These are phyloP conservation scores for Heliothis virescens DNA, from an alignment of 1,140 invertebrate species.

Conservation along the genomic window DNA sequence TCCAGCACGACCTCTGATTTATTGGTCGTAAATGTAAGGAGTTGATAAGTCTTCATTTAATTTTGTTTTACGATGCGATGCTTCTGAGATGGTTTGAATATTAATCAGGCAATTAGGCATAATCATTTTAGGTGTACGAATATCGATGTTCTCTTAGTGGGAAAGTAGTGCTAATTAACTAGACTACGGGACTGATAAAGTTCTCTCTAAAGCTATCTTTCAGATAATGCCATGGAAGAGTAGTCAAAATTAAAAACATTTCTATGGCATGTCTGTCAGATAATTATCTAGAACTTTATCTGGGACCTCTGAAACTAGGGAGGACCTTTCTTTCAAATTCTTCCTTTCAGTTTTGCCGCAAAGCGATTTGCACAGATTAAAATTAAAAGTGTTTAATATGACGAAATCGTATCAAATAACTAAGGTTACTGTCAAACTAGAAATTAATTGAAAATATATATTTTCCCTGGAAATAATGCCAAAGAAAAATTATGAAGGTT, in stretches of 20 bases:
- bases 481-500: too few species aligned
- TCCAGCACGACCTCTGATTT: conserved; percentile 1
- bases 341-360: conserved; percentile 25
- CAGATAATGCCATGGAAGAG: too few species aligned
- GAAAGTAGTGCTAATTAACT: conserved; percentile 56
- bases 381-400: conserved; percentile 49
- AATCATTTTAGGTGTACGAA: not conserved
- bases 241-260: too few species aligned
- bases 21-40: not conserved
- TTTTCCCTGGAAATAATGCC: too few species aligned
- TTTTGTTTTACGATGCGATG: not conserved
- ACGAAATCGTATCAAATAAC: not conserved
- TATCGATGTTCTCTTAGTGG: conserved; percentile 20
- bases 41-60: not conserved
- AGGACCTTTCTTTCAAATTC: conserved; percentile 45
- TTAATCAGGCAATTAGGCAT: conserved; percentile 6
- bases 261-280: too few species aligned
- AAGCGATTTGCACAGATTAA: conserved; percentile 21
- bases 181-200: not conserved
- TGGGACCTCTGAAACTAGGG: not conserved
- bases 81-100: not conserved
- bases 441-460: too few species aligned
- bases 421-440: too few species aligned
- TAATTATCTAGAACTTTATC: too few species aligned
- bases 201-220: too few species aligned